Evolutionary conservation across 2,113 vertebrate genomes (phyloP), one percentile per base, ranked within the genome.

Genomic region (Picathartes gymnocephalus): DNA sequence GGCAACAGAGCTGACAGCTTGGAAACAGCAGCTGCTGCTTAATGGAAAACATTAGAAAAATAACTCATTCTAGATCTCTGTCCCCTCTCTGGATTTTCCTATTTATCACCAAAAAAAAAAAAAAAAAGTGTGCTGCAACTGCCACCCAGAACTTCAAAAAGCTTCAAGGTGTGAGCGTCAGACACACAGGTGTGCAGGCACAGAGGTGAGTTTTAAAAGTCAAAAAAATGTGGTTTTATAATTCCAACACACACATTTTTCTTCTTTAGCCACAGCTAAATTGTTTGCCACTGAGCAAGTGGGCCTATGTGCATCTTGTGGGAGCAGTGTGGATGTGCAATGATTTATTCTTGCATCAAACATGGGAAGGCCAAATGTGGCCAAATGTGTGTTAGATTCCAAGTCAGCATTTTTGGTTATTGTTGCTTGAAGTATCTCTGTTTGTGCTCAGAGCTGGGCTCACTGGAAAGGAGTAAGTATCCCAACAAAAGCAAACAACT

Each of bases 1-100:
- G 97, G 97, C 97, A 98, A 98, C 97, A 88, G 92, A 92, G 93
- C 97, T 90, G 97, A 97, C 97, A 98, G 96, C 97, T 97, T 97
- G 94, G 96, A 81, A 97, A 97, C 91, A 94, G 96, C 97, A 97
- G 97, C 97, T 97, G 97, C 95, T 97, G 95, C 96, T 98, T 97
- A 93, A 97, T 96, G 95, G 95, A 93, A 96, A 97, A 96, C 95
- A 94, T 93, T 92, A 89, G 96, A 96, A 96, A 97, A 96, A 97
- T 93, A 97, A 96, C 93, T 96, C 92, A 77, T 94, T 81, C 92
- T 97, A 81, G n/a, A 95, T 94, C 93, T 90, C 80, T 48, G 62
- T 90, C 95, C 83, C 37, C 74, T 95, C 94, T 96, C 96, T 91
- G 47, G 82, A 78, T 97, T 95, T 96, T 93, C 88, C 72, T 91